A percentile compares a stretch with the other conserved stretches of the same genome.
Evolutionary conservation across 2,797 vertebrate species (phyloP).

Genomic region (Capromys pilorides): DNA sequence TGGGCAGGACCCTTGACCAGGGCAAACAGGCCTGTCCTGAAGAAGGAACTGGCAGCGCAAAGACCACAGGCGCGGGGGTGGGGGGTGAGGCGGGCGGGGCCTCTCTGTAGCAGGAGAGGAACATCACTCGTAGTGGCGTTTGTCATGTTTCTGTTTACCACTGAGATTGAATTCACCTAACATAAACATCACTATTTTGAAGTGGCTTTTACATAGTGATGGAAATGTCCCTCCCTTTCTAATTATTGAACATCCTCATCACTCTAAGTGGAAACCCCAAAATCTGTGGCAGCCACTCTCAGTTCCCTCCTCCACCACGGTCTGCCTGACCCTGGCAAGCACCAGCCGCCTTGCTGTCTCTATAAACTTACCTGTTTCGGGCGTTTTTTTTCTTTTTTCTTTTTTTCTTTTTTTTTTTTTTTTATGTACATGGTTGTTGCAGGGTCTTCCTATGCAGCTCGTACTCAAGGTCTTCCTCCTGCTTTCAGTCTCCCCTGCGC

Average conservation of each 20-base stretch:
- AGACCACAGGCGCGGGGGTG: no score
- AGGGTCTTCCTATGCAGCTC: no score
- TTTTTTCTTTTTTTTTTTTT: no score
- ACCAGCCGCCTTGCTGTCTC: not conserved
- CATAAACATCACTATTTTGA: not conserved
- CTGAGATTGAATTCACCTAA: not conserved
- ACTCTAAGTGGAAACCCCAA: not conserved
- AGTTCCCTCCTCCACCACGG: no score
- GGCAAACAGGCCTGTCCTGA: no score
- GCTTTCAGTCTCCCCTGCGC: no score
- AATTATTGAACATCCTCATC: not conserved
- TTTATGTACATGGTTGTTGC: no score
- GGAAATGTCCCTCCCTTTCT: not conserved
- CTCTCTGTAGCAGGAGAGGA: no score
- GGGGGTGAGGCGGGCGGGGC: rapidly evolving
- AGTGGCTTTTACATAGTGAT: not conserved
- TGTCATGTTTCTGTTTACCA: not conserved
- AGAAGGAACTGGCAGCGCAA: not conserved
- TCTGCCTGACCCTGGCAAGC: not conserved
- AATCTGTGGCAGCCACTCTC: not conserved
- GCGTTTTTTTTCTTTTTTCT: no score
- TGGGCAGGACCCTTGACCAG: no score
- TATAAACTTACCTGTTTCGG: not conserved
- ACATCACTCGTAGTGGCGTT: not conserved
- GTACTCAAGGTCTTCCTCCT: no score